Evolutionary conservation across 1,140 invertebrate species (phyloP).

Genomic region (Euura lappo): DNA sequence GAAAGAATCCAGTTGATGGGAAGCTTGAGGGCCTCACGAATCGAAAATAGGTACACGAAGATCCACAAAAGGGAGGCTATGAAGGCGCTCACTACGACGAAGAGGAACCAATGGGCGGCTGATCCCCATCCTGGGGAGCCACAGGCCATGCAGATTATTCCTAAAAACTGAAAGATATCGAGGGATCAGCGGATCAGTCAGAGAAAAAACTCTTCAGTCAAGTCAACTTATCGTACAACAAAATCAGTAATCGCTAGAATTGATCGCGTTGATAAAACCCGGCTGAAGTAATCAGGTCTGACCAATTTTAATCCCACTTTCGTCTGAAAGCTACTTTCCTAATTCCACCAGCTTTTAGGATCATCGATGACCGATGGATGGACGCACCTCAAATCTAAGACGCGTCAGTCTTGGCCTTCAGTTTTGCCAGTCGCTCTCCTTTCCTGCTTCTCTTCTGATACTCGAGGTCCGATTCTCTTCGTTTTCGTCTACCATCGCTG

Average conservation of each 20-base stretch:
- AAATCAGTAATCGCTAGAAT: too few species aligned
- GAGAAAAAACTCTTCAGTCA: too few species aligned
- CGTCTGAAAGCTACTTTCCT: background rate
- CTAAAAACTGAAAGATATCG: conserved; percentile 71
- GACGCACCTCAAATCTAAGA: too few species aligned
- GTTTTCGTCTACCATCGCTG: background rate
- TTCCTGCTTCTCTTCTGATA: background rate
- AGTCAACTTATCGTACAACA: too few species aligned
- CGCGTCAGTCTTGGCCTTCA: background rate
- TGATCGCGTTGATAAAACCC: too few species aligned
- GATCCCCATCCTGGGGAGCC: conserved; percentile 68
- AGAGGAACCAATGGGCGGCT: conserved; percentile 82
- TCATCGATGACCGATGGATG: too few species aligned
- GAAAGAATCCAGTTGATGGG: conserved; percentile 85
- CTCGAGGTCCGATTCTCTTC: background rate
- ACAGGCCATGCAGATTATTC: conserved; percentile 81
- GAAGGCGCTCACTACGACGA: conserved; percentile 80
- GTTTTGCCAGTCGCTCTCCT: background rate
- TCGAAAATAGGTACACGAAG: conserved; percentile 78
- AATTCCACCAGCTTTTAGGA: background rate
- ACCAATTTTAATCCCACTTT: background rate
- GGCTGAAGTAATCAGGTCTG: background rate
- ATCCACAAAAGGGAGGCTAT: conserved; percentile 83
- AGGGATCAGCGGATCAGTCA: too few species aligned
- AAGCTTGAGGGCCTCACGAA: conserved; percentile 77